Conservation (phyloP, 2,888 invertebrate genomes). For the Amphimallon solstitiale region DNA sequence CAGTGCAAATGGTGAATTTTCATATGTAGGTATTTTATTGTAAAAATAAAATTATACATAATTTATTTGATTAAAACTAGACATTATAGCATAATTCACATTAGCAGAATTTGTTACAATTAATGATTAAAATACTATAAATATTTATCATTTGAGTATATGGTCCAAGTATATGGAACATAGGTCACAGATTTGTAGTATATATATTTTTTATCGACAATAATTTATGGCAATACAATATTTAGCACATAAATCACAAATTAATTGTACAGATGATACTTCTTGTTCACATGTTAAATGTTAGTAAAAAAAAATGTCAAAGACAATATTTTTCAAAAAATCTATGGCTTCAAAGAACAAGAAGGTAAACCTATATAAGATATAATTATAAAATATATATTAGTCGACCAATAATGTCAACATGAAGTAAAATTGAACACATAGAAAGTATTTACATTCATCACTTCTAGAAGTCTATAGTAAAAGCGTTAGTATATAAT, state of each 20-base stretch:
- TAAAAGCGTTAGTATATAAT: conserved; percentile 19
- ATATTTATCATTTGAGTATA: conserved; percentile 9
- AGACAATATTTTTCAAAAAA: background rate
- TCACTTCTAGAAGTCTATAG: conserved; percentile 16
- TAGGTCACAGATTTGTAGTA: background rate
- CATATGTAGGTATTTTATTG: too few relatives aligned
- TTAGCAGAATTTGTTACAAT: background rate
- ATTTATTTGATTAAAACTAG: too few relatives aligned
- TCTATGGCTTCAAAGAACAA: background rate
- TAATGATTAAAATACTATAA: background rate
- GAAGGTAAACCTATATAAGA: conserved; percentile 2
- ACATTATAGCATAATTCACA: background rate
- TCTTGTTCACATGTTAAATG: background rate
- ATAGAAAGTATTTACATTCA: conserved; percentile 23
- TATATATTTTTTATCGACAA: background rate
- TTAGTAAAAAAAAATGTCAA: conserved; percentile 11
- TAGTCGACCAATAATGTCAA: conserved; percentile 14
- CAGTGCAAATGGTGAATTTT: too few relatives aligned
- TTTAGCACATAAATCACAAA: too few relatives aligned
- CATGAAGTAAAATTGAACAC: conserved; percentile 24
- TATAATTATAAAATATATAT: conserved; percentile 29
- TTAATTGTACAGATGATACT: too few relatives aligned
- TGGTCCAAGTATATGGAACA: conserved; percentile 4
- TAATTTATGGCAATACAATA: conserved; percentile 13
- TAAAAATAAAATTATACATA: too few relatives aligned